These are phyloP conservation scores for Pseudochirops corinnae DNA, from an alignment of 2,797 vertebrate species.

Conservation along the genomic window DNA sequence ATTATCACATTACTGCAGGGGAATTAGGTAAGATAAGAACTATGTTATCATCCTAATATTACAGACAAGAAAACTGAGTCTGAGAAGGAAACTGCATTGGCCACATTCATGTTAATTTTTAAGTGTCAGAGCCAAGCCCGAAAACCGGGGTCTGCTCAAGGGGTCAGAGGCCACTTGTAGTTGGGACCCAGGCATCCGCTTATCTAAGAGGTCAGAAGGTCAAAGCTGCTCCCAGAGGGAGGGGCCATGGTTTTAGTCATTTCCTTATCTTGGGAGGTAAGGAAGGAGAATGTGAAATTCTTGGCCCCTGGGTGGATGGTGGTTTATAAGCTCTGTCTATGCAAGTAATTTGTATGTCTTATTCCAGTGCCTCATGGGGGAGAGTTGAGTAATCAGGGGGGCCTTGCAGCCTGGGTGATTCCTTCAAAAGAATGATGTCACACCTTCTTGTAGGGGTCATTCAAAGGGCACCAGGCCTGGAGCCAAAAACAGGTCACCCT, in stretches of 20 bases:
- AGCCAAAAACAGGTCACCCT: neutral
- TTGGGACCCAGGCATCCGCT: neutral
- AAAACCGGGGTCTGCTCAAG: neutral
- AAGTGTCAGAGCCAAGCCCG: no score
- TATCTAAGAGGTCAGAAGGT: neutral
- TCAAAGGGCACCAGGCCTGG: neutral
- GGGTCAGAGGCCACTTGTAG: neutral
- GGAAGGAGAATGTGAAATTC: neutral
- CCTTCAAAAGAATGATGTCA: neutral
- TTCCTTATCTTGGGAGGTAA: neutral
- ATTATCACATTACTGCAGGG: neutral
- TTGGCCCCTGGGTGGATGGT: neutral
- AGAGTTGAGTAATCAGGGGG: neutral
- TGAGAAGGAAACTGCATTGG: neutral
- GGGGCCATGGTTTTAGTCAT: neutral
- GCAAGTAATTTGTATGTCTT: neutral
- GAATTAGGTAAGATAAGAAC: neutral
- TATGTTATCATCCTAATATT: neutral
- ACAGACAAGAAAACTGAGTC: neutral
- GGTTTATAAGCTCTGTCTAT: neutral
- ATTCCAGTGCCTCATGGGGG: neutral
- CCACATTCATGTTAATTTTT: neutral
- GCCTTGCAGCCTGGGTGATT: neutral
- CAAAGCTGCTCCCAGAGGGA: neutral
- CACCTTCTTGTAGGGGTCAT: neutral